Evolutionary conservation across 2,888 invertebrate genomes (phyloP), one percentile per base, ranked within the genome.

Genomic region (Eupeodes luniger): DNA sequence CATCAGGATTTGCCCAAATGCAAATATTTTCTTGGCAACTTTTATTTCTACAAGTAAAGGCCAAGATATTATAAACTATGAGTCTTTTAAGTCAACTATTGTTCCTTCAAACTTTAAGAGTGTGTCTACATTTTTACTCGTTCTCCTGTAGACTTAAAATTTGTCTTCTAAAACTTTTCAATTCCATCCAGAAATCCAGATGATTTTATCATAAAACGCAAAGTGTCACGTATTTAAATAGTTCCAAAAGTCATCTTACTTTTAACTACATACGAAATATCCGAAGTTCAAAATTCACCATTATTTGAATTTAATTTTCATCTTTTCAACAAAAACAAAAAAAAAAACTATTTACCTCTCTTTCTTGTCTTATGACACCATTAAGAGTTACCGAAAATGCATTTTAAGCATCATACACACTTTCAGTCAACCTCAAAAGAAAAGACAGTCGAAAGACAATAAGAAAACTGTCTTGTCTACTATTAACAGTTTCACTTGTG

Each of bases 401-500:
- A 75, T 74, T 81, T 85, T 69, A 78, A 78, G 62, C 57, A 66
- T 40, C 59, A 59, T 14, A 59, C 14, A 34, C 49, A n/a, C 47
- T 47, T 47, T 76, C 44, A 51, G 40, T 62, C 59, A 40, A 40
- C 40, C 40, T 40, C 40, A 64, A 77, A 27, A 61, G 36, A 66
- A 11, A 66, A 11, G 10, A 14, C 3, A n/a, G 10, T 0, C 40
- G 9, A 9, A 40, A 11, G 36, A 55, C 75, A 69, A 67, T 44
- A 44, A 40, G 69, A 11, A 61, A 44, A 61, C 57, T 47, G 27
- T 44, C 27, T 47, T 62, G 69, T 80, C 75, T 62, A 57, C 75
- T 62, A 62, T 78, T 75, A 81, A 76, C 76, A 66, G 75, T 83
- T 83, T 87, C 83, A 87, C 83, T 87, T 87, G 83, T 83, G 64